phyloP scores from a whole-genome alignment of 1,140 invertebrate species.

The Chionoecetes opilio region DNA sequence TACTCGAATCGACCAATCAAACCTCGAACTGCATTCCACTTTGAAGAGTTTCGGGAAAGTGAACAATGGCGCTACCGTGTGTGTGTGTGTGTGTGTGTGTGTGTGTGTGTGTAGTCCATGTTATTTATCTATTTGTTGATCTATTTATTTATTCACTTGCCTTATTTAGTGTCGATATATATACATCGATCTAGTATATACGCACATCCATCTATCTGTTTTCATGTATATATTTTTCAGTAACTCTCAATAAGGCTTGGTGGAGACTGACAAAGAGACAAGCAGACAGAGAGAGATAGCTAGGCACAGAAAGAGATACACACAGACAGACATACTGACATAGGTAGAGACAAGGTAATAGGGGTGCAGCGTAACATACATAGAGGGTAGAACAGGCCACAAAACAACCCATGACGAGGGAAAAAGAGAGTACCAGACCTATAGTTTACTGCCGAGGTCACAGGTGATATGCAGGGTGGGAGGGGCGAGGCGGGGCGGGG shows the following conservation, averaged over 20 bases:
- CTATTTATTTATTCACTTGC: not conserved
- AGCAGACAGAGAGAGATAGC: not conserved
- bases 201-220: no score
- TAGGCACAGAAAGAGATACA: conserved; percentile 33
- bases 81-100: conserved; percentile 8
- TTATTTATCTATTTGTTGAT: not conserved
- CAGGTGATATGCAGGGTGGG: not conserved
- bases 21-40: not conserved
- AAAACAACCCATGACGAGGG: no score
- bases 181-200: no score
- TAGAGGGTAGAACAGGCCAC: no score
- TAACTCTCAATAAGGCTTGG: no score
- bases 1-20: conserved; percentile 6
- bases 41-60: not conserved
- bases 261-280: not conserved
- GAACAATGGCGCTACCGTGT: not conserved
- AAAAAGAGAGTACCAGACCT: not conserved
- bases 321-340: conserved; percentile 30
- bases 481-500: not conserved
- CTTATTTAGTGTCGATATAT: not conserved
- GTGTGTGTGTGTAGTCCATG: not conserved
- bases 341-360: not conserved
- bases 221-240: no score
- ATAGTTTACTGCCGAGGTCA: not conserved
- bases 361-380: no score